Percentiles rank a stretch among this genome's conserved stretches.
Conservation (phyloP, 2,113 vertebrate genomes). For the Microcebus murinus region DNA sequence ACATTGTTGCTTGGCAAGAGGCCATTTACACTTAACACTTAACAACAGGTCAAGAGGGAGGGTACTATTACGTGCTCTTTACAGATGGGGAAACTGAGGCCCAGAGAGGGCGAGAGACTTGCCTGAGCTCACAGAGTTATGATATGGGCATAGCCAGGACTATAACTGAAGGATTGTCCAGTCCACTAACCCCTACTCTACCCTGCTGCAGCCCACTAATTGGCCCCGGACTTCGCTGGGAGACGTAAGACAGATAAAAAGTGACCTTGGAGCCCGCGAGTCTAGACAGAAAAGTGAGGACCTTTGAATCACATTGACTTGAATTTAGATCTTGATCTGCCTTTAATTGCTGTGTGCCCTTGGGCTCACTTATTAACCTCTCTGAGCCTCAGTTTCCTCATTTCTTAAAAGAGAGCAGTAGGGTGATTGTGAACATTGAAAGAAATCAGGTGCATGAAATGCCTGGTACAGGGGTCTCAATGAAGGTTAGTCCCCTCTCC, state of each 20-base stretch:
- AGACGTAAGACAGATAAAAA: not conserved
- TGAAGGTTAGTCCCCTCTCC: not conserved
- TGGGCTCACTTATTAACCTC: not conserved
- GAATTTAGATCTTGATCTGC: not conserved
- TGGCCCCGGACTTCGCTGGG: not conserved
- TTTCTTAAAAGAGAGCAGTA: constrained; percentile 12
- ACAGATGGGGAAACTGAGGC: not conserved
- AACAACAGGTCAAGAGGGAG: not conserved
- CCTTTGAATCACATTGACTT: not conserved
- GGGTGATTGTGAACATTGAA: not conserved
- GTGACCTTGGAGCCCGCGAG: not conserved
- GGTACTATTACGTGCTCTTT: not conserved
- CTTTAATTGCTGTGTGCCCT: not conserved
- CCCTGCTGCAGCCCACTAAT: not conserved
- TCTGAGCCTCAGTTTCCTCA: not conserved
- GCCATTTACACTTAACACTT: not conserved
- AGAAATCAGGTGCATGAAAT: not conserved
- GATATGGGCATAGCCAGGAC: not conserved
- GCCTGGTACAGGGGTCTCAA: not conserved
- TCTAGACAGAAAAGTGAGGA: not conserved
- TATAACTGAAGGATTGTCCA: not conserved
- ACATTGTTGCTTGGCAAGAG: not conserved
- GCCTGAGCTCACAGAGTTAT: not conserved
- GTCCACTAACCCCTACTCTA: not conserved
- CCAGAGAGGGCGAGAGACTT: not conserved